These are phyloP conservation scores for Drosophila pseudotalamancana DNA, from an alignment of 2,888 invertebrate genomes.

Conservation along the genomic window DNA sequence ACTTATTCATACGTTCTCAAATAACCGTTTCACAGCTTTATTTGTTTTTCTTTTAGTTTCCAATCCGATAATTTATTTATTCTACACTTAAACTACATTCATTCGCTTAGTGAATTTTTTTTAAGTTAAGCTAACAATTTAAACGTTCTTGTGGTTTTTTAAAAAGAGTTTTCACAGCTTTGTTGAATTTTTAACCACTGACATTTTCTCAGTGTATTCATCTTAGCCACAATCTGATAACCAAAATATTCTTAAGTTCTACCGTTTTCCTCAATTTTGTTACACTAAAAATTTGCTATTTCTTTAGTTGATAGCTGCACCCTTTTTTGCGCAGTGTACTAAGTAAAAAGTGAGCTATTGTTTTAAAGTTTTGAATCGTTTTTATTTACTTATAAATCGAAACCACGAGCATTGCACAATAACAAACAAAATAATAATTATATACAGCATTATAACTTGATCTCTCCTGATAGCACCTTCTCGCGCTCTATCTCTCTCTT, in stretches of 20 bases:
- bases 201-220: slow-evolving; percentile 1
- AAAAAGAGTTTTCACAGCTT: neutral
- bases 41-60: neutral
- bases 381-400: slow-evolving; percentile 64
- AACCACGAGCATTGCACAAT: slow-evolving; percentile 59
- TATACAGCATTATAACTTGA: slow-evolving; percentile 53
- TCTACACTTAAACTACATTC: neutral
- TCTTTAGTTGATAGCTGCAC: too few species aligned
- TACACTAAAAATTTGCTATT: too few species aligned
- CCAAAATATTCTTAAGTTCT: neutral
- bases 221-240: too few species aligned
- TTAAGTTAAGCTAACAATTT: too few species aligned
- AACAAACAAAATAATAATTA: slow-evolving; percentile 54
- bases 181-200: neutral
- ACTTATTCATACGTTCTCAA: too few species aligned
- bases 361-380: slow-evolving; percentile 53
- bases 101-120: neutral
- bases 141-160: too few species aligned
- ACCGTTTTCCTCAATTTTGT: neutral
- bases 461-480: slow-evolving; percentile 24
- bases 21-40: neutral
- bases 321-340: slow-evolving; percentile 18
- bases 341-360: slow-evolving; percentile 15
- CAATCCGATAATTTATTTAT: neutral
- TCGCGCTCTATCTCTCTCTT: neutral